phyloP scores from a whole-genome alignment of 2,797 vertebrate genomes.

The Todus mexicanus region DNA sequence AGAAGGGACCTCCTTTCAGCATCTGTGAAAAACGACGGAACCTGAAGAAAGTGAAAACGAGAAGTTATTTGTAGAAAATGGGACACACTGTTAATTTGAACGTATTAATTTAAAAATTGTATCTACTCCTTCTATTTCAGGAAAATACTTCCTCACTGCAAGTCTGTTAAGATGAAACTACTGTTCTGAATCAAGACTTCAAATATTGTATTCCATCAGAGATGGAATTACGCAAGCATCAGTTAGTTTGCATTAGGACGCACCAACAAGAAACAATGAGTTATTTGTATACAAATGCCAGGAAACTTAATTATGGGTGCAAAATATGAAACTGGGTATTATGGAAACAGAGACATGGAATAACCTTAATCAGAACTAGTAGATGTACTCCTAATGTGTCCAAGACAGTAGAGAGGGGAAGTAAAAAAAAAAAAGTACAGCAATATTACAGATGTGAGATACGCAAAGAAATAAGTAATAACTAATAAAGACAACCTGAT shows the following conservation, averaged over 20 bases:
- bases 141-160: background rate
- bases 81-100: background rate
- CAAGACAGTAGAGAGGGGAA: background rate
- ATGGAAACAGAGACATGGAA: background rate
- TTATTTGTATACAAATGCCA: background rate
- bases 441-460: background rate
- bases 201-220: background rate
- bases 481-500: background rate
- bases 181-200: background rate
- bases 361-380: background rate
- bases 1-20: constrained; percentile 80
- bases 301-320: background rate
- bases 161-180: background rate
- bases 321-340: background rate
- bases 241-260: background rate
- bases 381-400: background rate
- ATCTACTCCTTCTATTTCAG: background rate
- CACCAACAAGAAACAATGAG: background rate
- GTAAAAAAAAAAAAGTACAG: background rate
- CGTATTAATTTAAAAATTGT: background rate
- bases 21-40: constrained; percentile 83
- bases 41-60: constrained; percentile 54
- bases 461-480: background rate
- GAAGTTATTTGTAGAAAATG: background rate
- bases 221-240: background rate